Conservation (phyloP, 2,888 invertebrate species). For the Amaurobius ferox region DNA sequence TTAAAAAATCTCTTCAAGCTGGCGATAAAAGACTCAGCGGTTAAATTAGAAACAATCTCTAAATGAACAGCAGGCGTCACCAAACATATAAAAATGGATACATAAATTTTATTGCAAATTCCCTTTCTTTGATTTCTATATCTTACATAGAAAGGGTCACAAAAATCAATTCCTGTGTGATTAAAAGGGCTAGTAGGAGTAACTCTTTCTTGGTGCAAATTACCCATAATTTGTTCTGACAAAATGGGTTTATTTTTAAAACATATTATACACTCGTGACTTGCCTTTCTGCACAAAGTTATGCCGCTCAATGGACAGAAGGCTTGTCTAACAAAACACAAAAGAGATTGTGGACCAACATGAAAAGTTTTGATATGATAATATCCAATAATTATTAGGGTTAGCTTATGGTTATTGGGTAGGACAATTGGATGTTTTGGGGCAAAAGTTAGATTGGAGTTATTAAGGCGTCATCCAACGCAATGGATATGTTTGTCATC, state of each 20-base stretch:
- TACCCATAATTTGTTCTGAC: background rate
- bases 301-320: too few species aligned
- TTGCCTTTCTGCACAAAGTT: too few species aligned
- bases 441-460: too few species aligned
- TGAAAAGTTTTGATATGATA: too few species aligned
- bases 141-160: constrained; percentile 20
- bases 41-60: constrained; percentile 16
- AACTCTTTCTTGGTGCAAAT: constrained; percentile 4
- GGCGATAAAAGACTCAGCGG: background rate
- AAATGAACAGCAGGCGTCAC: background rate
- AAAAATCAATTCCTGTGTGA: constrained; percentile 20
- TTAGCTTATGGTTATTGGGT: too few species aligned
- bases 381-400: too few species aligned
- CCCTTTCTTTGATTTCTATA: background rate
- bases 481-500: too few species aligned
- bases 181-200: constrained; percentile 17
- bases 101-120: background rate
- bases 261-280: background rate
- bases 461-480: too few species aligned
- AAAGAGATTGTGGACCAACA: too few species aligned
- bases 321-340: too few species aligned
- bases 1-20: background rate
- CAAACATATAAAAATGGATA: constrained; percentile 6
- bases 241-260: constrained; percentile 8
- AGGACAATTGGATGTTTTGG: too few species aligned